phyloP scores from a whole-genome alignment of 23 tunicate species.

The Oikopleura albicans region DNA sequence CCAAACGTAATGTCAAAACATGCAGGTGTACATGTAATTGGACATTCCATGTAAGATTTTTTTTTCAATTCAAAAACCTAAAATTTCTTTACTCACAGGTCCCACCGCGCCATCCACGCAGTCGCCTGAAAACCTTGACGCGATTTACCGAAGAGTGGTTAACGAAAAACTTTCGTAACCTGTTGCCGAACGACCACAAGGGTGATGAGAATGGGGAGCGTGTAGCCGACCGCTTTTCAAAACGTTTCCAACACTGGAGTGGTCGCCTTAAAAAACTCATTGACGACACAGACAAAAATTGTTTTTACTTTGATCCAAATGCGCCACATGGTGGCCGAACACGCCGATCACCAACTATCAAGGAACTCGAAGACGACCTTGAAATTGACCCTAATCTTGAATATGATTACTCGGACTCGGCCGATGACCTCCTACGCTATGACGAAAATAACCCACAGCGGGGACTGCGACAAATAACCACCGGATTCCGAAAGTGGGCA shows the following conservation, averaged over 20 bases:
- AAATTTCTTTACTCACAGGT: too few species aligned
- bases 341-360: too few species aligned
- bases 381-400: not conserved
- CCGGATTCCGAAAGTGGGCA: conserved; percentile 1
- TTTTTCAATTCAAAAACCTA: too few species aligned
- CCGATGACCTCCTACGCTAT: not conserved
- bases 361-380: not conserved
- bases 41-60: too few species aligned
- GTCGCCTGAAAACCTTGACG: not conserved
- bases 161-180: not conserved
- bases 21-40: too few species aligned
- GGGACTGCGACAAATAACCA: not conserved
- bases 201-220: not conserved
- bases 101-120: not conserved
- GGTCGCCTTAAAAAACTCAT: not conserved
- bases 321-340: not conserved
- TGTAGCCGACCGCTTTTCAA: not conserved
- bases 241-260: not conserved
- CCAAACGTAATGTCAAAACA: too few species aligned
- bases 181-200: not conserved
- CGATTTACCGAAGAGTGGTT: not conserved
- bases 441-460: not conserved
- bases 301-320: not conserved
- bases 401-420: not conserved
- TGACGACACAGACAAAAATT: not conserved